Evolutionary conservation across 2,888 invertebrate species (phyloP), one percentile per base, ranked within the genome.

Genomic region (Serripes groenlandicus): DNA sequence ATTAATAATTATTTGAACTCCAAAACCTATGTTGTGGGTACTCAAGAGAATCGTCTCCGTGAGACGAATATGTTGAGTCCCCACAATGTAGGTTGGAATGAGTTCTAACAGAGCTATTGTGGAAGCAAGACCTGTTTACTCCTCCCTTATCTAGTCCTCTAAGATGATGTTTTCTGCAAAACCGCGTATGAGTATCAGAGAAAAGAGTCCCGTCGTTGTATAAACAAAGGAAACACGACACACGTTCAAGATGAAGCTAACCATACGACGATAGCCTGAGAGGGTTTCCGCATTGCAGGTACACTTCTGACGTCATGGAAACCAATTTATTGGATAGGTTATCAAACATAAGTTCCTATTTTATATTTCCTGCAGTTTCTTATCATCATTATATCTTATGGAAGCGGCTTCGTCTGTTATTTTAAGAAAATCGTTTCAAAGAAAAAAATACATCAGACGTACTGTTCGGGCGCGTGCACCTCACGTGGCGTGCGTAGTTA

Each of bases 281-380:
- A 37, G 49, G 37, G 69, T 30, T 49, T 42, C 52, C 69, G 42
- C 28, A 28, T 11, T 15, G 21, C 49, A 49, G 23, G 69, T 26
- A 23, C 69, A 26, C 23, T 21, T 49, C 37, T 69, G 49, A 69
- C 69, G 69, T 69, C 69, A 69, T 26, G 26, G 35, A 9, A 52
- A 42, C 28, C 69, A 69, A 69, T 69, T 69, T 69, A 69, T 69
- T 52, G 69, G 52, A 56, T 56, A 21, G 56, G 23, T 56, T 56
- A 56, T 56, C 56, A 56, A 26, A 56, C 66, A 66, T 35, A 66
- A 37, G 37, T 42, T 42, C 26, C 42, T 23, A 42, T 66, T 66
- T 66, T 66, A 34, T 21, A 66, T 66, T 35, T 66, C 66, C 37
- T 35, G 35, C 66, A 35, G 66, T 66, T 66, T 42, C 66, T 35